These are phyloP conservation scores for Hemicrepidius hirtus DNA, from an alignment of 2,888 invertebrate genomes.

Conservation along the genomic window DNA sequence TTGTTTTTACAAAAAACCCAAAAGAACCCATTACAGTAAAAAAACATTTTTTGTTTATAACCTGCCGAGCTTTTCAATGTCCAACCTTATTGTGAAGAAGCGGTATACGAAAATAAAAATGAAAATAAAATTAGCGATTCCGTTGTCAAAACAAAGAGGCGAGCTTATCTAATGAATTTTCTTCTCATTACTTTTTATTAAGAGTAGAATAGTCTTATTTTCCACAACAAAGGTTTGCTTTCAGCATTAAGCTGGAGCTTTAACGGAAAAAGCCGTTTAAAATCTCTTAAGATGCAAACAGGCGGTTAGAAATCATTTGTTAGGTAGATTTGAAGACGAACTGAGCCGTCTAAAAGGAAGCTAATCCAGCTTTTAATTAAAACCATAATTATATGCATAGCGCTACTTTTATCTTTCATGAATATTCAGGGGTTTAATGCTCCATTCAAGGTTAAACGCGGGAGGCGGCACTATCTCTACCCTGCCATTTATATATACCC, in stretches of 20 bases:
- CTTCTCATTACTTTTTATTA: conserved; percentile 28
- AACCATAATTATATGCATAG: conserved; percentile 51
- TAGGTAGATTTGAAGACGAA: conserved; percentile 39
- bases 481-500: conserved; percentile 27
- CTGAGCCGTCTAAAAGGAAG: conserved; percentile 42
- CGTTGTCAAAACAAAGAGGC: not conserved
- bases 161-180: conserved; percentile 23
- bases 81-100: too few species aligned
- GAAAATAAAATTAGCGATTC: not conserved
- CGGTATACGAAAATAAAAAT: too few species aligned
- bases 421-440: conserved; percentile 51
- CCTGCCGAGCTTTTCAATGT: too few species aligned
- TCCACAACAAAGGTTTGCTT: conserved; percentile 27
- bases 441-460: conserved; percentile 50
- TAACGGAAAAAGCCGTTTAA: conserved; percentile 21
- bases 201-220: conserved; percentile 1
- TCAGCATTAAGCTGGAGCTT: conserved; percentile 4
- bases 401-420: conserved; percentile 51
- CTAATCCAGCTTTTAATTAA: conserved; percentile 53
- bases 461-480: conserved; percentile 41
- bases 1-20: too few species aligned
- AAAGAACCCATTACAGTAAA: too few species aligned
- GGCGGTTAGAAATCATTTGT: conserved; percentile 45
- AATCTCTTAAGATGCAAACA: conserved; percentile 38
- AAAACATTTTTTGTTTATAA: too few species aligned